Conservation (phyloP, 92 coral and sea anemone species). For the Umimayanthus chanpuru region DNA sequence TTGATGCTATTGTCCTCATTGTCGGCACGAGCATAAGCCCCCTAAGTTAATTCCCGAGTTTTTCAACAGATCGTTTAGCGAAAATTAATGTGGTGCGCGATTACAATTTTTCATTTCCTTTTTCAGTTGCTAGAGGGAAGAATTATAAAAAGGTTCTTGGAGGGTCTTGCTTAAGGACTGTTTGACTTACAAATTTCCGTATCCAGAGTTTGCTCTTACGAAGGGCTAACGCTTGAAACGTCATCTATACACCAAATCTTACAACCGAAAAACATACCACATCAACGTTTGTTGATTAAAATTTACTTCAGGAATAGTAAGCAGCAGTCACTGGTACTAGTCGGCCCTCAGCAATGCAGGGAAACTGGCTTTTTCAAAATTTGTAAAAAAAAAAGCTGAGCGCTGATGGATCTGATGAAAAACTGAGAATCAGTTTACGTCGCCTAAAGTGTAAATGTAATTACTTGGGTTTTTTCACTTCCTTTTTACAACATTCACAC, state of each 20-base stretch:
- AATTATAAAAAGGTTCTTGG: too few species aligned
- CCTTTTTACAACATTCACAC: too few species aligned
- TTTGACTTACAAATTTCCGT: neutral
- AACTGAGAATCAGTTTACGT: too few species aligned
- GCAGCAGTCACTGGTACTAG: neutral
- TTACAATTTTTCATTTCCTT: too few species aligned
- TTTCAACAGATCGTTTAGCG: neutral
- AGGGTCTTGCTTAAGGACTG: neutral
- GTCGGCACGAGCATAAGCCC: neutral
- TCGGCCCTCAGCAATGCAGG: neutral
- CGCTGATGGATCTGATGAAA: too few species aligned
- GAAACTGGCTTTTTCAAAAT: too few species aligned
- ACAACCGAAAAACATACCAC: too few species aligned
- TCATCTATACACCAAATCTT: too few species aligned
- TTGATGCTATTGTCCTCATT: neutral
- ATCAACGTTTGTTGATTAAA: too few species aligned
- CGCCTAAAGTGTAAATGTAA: too few species aligned
- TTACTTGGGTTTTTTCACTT: too few species aligned
- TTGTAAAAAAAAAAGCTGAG: too few species aligned
- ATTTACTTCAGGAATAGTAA: neutral
- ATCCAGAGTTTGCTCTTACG: neutral
- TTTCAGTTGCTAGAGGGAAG: neutral
- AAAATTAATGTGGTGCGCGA: neutral
- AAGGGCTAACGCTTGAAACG: neutral
- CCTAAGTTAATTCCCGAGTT: neutral